Percentiles rank a stretch among this genome's conserved stretches.
These are phyloP conservation scores for Aix galericulata DNA, from an alignment of 2,113 vertebrate species.

Conservation along the genomic window DNA sequence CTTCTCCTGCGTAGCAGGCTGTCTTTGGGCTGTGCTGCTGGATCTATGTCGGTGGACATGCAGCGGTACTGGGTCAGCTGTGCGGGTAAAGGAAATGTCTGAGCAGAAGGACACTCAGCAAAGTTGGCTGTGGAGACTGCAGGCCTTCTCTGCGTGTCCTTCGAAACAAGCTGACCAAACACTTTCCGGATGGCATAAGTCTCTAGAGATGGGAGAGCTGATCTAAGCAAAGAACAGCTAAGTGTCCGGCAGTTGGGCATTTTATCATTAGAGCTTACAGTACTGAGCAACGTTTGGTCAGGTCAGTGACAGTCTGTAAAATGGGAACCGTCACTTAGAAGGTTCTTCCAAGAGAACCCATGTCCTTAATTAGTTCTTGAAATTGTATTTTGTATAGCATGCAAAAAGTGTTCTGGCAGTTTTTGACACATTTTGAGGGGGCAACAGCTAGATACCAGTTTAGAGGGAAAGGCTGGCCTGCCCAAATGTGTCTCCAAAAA, in stretches of 20 bases:
- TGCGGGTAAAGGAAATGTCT: background rate
- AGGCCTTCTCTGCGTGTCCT: background rate
- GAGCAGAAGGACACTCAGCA: background rate
- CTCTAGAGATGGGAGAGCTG: slow-evolving; percentile 1
- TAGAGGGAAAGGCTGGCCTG: background rate
- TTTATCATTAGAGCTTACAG: background rate
- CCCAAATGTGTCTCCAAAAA: background rate
- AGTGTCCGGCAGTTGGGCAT: background rate
- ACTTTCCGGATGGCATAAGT: background rate
- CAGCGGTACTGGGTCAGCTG: background rate
- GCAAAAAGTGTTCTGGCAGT: background rate
- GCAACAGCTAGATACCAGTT: background rate
- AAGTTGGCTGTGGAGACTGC: background rate
- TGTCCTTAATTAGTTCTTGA: background rate
- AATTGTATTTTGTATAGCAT: background rate
- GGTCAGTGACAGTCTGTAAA: background rate
- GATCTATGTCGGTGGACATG: background rate
- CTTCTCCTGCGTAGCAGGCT: background rate
- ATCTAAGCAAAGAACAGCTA: background rate
- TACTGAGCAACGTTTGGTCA: background rate
- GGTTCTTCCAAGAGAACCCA: background rate
- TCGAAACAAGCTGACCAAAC: slow-evolving; percentile 29
- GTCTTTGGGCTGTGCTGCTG: rapidly evolving
- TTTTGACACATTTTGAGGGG: background rate
- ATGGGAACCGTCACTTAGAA: background rate